These are phyloP conservation scores for Sinocyclocheilus maitianheensis DNA, from an alignment of 2,113 vertebrate genomes.

Conservation along the genomic window DNA sequence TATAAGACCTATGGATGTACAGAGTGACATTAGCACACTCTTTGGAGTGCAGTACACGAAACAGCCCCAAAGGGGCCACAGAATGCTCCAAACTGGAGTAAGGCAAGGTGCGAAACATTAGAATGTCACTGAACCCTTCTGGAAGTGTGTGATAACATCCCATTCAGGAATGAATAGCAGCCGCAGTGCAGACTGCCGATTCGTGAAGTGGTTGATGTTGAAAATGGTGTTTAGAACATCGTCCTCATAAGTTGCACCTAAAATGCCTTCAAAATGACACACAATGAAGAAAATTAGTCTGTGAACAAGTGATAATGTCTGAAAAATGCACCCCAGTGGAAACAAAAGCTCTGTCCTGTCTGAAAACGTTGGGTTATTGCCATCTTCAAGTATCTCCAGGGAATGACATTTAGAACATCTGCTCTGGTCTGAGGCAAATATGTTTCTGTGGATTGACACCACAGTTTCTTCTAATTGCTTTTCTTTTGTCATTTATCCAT, in stretches of 20 bases:
- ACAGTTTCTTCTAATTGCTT: conserved; percentile 3
- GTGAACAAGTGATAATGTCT: background rate
- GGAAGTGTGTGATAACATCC: conserved; percentile 2
- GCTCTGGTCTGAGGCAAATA: background rate
- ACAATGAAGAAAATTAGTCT: background rate
- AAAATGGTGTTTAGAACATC: background rate
- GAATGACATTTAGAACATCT: conserved; percentile 56
- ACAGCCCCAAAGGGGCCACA: conserved; percentile 74
- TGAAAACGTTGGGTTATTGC: conserved; percentile 48
- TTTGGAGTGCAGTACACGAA: conserved; percentile 55
- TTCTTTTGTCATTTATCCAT: conserved; percentile 10
- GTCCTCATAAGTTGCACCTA: background rate
- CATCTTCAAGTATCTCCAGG: conserved; percentile 80
- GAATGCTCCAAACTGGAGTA: conserved; percentile 73
- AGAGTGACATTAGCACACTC: conserved; percentile 66
- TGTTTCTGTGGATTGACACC: background rate
- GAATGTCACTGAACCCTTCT: background rate
- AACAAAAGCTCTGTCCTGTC: conserved; percentile 6
- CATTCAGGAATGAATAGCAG: background rate
- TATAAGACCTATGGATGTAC: conserved; percentile 78
- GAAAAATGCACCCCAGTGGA: conserved; percentile 11
- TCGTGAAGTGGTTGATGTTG: background rate
- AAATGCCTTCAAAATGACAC: background rate
- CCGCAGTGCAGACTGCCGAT: background rate
- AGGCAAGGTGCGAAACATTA: conserved; percentile 65